Evolutionary conservation across 92 coral and sea anemone species (phyloP).

Genomic region (Paramuricea clavata): DNA sequence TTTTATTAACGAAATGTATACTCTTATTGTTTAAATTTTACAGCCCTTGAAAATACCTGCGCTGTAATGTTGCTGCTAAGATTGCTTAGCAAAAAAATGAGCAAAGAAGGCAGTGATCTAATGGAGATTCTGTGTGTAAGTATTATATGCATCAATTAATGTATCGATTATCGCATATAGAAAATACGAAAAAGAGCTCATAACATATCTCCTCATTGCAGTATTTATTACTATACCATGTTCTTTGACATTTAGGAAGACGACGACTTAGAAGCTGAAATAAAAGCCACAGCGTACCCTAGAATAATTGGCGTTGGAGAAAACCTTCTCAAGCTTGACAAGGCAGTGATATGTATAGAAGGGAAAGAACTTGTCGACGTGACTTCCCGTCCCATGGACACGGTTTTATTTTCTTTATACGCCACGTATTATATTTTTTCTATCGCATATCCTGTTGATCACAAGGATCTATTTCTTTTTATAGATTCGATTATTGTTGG

Average conservation of each 20-base stretch:
- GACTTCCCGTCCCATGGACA: not conserved
- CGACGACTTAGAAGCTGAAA: not conserved
- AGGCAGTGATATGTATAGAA: not conserved
- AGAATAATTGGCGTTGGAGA: not conserved
- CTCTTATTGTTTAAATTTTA: not conserved
- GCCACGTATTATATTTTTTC: not conserved
- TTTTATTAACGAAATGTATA: not conserved
- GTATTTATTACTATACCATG: no score
- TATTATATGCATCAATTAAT: not conserved
- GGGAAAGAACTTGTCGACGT: not conserved
- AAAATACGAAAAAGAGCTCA: not conserved
- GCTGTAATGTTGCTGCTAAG: not conserved
- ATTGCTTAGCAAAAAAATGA: not conserved
- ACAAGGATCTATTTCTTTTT: not conserved
- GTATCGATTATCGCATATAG: no score
- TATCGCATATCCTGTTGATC: not conserved
- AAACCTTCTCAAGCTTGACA: not conserved
- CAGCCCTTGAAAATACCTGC: not conserved
- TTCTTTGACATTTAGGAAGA: no score
- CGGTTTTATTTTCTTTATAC: not conserved
- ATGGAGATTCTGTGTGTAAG: not conserved
- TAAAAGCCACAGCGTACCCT: not conserved
- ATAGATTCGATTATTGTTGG: not conserved
- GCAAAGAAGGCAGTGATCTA: no score
- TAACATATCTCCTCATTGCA: not conserved